These are phyloP conservation scores for Hydrophis major DNA, from an alignment of 2,797 vertebrate species.

Conservation along the genomic window DNA sequence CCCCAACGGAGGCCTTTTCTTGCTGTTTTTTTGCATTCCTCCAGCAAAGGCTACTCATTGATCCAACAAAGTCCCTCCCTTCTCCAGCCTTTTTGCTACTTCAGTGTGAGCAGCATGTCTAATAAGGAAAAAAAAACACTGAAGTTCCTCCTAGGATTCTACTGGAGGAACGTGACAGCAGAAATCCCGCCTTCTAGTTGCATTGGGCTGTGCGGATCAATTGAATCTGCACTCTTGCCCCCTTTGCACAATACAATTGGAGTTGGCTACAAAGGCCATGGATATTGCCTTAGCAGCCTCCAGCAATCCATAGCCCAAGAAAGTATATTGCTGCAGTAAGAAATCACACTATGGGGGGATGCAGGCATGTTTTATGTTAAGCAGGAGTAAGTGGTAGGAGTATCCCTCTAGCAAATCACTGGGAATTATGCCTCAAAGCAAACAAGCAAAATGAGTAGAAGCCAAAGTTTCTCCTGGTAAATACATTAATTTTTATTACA, in stretches of 20 bases:
- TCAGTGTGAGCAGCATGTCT: constrained; percentile 35
- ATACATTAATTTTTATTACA: background rate
- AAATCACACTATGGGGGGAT: background rate
- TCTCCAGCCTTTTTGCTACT: background rate
- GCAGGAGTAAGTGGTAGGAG: background rate
- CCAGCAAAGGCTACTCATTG: background rate
- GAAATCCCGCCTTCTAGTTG: constrained; percentile 49
- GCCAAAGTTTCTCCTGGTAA: background rate
- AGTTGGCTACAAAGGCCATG: no score
- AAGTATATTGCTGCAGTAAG: background rate
- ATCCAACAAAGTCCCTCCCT: background rate
- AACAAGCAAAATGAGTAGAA: background rate
- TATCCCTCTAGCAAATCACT: background rate
- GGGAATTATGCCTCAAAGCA: background rate
- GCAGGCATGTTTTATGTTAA: background rate
- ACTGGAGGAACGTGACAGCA: constrained; percentile 57
- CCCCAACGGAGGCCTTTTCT: background rate
- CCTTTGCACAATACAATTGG: background rate
- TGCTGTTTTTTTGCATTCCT: background rate
- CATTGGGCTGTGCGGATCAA: background rate
- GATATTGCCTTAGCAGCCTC: no score
- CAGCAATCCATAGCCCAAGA: background rate
- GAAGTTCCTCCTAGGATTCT: background rate
- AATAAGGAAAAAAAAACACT: constrained; percentile 8
- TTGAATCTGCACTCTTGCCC: background rate